Evolutionary conservation across 1,140 invertebrate genomes (phyloP), one percentile per base, ranked within the genome.

Genomic region (Pseudomyrmex dendroicus): DNA sequence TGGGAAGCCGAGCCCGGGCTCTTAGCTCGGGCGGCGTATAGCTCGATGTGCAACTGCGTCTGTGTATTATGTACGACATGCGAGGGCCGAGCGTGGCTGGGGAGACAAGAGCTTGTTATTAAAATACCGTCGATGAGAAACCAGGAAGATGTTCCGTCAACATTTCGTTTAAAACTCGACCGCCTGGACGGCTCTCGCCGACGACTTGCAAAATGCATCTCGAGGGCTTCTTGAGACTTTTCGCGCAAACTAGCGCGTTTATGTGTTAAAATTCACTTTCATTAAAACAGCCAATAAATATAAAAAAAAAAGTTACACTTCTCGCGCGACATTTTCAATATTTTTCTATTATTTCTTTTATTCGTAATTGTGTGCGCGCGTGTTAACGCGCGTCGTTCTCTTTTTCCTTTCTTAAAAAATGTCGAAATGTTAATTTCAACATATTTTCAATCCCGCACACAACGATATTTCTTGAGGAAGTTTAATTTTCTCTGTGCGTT

Each of bases 71-170:
- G 66, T 72, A 72, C 63, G 52, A 25, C 74, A 64, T 70, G 22
- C 46, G 57, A 73, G 61, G 3, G 44, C 12, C 5, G 22, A 52
- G 44, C 44, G 20, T 20, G 84, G 48, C 35, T 7, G 35, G 35
- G 50, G 12, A n/a, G 12, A 15, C 22, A n/a, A 22, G 57, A 35
- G 85, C 72, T 77, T 64, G 87, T 88, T 89, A 89, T 89, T 89
- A 89, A 89, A 89, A 88, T 88, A 87, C 86, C 77, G 82, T 72
- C 67, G 83, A 48, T 63, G 61, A 56, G 73, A 66, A 54, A 66
- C 57, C 48, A 25, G 48, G 46, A 54, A 83, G 67, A 84, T 84
- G 86, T 85, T 84, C 54, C 66, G 54, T 74, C 78, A 25, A 73
- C 63, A 57, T 82, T 72, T 63, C 70, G 59, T 74, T 82, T 82